Evolutionary conservation across 2,113 vertebrate species (phyloP).

Genomic region (Saguinus midas): DNA sequence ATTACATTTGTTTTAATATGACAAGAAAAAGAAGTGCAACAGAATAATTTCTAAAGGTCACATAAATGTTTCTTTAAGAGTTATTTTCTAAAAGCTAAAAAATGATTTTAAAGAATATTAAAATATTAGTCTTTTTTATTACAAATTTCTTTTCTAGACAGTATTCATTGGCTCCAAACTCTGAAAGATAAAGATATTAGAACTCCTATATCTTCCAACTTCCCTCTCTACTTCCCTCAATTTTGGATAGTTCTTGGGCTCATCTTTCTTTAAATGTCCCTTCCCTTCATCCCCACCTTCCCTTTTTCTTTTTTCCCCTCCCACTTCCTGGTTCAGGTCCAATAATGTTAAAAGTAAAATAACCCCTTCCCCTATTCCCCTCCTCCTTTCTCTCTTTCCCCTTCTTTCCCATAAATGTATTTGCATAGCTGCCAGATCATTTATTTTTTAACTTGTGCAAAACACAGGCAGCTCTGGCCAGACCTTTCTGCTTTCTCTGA

Average conservation of each 20-base stretch:
- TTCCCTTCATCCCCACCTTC: too few relatives aligned
- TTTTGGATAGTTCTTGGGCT: background rate
- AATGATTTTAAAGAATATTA: background rate
- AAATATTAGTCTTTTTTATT: background rate
- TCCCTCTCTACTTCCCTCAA: background rate
- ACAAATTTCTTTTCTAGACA: background rate
- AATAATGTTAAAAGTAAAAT: background rate
- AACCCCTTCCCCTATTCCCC: background rate
- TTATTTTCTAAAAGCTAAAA: background rate
- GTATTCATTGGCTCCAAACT: background rate
- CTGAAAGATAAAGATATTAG: background rate
- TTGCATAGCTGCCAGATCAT: background rate
- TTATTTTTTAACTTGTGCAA: background rate
- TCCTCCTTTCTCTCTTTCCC: background rate
- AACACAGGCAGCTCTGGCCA: background rate
- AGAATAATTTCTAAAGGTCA: background rate
- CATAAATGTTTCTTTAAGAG: background rate
- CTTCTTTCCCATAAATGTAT: background rate
- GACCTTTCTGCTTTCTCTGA: background rate
- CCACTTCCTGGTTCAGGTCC: background rate
- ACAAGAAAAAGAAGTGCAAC: background rate
- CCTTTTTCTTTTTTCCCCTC: background rate
- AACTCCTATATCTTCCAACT: background rate
- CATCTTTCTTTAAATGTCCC: background rate
- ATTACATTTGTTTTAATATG: background rate